These are phyloP conservation scores for Hemicentrotus pulcherrimus DNA, from an alignment of 35 echinoderm and acorn worm genomes.

Conservation along the genomic window DNA sequence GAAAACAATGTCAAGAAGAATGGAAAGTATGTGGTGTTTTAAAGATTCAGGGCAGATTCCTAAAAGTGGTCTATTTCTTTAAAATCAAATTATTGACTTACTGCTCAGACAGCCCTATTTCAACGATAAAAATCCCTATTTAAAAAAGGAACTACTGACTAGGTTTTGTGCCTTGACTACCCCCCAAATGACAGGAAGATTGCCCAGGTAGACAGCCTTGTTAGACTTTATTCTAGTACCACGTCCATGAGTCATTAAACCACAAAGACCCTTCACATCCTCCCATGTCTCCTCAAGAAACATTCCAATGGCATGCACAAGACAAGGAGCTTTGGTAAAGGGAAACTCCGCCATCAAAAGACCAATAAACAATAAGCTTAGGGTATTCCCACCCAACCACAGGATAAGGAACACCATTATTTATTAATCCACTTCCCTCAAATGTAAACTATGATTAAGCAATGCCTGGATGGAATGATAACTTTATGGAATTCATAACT, in stretches of 20 bases:
- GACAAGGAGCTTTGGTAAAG: background rate
- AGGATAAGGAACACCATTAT: background rate
- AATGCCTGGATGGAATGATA: background rate
- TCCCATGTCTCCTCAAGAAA: background rate
- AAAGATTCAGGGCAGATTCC: too few species aligned
- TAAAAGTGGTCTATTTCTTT: too few species aligned
- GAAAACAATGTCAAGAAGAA: too few species aligned
- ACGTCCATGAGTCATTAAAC: background rate
- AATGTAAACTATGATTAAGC: background rate
- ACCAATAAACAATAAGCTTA: background rate
- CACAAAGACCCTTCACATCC: background rate
- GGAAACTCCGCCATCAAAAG: background rate
- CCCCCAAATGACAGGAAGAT: background rate
- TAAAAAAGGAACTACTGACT: too few species aligned
- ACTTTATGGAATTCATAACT: background rate
- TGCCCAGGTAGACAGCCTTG: background rate
- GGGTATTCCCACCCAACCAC: background rate
- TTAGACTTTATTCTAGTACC: background rate
- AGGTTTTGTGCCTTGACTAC: background rate
- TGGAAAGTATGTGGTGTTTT: too few species aligned
- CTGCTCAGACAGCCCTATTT: too few species aligned
- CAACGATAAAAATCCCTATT: too few species aligned
- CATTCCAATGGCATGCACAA: background rate
- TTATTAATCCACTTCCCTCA: background rate
- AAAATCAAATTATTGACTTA: too few species aligned